A percentile compares a stretch with the other conserved stretches of the same genome.
These are phyloP conservation scores for Amphiprion percula DNA, from an alignment of 2,113 vertebrate species.

Conservation along the genomic window DNA sequence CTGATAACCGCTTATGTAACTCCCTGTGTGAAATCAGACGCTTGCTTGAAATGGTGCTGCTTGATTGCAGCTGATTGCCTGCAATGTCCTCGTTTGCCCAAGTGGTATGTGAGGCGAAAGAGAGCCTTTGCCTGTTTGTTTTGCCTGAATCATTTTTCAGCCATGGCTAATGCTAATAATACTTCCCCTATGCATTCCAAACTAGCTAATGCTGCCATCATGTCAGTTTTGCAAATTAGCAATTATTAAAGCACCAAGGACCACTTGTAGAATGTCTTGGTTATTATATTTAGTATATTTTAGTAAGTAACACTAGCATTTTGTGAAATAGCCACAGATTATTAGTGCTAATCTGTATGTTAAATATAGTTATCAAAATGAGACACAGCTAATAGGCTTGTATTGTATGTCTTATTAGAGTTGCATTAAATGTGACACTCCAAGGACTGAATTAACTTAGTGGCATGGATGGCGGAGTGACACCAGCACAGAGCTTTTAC, in stretches of 20 bases:
- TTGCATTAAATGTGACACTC: constrained; percentile 42
- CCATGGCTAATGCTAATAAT: no score
- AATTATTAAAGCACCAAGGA: background rate
- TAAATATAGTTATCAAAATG: constrained; percentile 39
- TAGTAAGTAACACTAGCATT: background rate
- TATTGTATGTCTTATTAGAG: constrained; percentile 34
- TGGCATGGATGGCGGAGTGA: constrained; percentile 60
- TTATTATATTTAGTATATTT: background rate
- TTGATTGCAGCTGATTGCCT: no score
- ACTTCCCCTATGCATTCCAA: no score
- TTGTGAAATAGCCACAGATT: constrained; percentile 5
- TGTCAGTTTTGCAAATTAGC: no score
- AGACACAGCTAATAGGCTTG: constrained; percentile 21
- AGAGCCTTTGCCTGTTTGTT: no score
- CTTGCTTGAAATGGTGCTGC: no score
- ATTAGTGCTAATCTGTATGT: constrained; percentile 36
- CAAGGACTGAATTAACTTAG: constrained; percentile 53
- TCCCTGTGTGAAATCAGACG: no score
- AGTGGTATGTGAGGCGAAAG: no score
- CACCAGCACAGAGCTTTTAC: constrained; percentile 47
- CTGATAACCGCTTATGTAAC: no score
- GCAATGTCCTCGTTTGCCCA: no score
- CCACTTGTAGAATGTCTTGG: background rate
- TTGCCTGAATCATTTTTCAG: no score
- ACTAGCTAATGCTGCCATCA: no score